These are phyloP conservation scores for Axinella damicornis DNA, from an alignment of 37 sponge, comb jelly and placozoan species.

Conservation along the genomic window DNA sequence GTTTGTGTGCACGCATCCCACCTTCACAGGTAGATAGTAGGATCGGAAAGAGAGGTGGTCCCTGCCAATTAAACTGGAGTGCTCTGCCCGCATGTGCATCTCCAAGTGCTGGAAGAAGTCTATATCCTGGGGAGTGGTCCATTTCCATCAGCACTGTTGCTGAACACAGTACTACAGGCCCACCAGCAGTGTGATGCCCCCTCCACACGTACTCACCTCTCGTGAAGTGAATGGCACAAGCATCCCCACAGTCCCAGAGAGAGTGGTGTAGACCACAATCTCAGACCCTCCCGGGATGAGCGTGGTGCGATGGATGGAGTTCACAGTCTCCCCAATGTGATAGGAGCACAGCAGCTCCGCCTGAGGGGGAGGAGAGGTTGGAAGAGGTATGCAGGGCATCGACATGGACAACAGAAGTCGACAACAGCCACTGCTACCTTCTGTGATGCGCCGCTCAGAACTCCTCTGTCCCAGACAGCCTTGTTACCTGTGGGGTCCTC, in stretches of 20 bases:
- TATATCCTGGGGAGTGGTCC: conserved; percentile 80
- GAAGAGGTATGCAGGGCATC: too few species aligned
- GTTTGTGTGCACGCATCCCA: too few species aligned
- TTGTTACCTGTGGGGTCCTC: conserved; percentile 97
- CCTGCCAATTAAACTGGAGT: conserved; percentile 85
- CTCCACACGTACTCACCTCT: conserved; percentile 87
- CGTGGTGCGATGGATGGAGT: conserved; percentile 90
- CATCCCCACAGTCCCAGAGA: conserved; percentile 94
- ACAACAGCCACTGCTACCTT: conserved; percentile 66
- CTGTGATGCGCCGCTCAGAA: conserved; percentile 96
- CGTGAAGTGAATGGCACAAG: conserved; percentile 95
- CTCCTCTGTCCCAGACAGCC: conserved; percentile 96
- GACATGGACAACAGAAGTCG: too few species aligned
- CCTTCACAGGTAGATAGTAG: conserved; percentile 92
- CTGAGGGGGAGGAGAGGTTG: conserved; percentile 32
- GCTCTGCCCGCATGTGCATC: conserved; percentile 96
- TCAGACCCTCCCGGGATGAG: conserved; percentile 99
- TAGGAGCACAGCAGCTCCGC: conserved; percentile 81
- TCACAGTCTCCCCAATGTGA: conserved; percentile 92
- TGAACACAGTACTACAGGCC: background rate
- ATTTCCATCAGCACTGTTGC: background rate
- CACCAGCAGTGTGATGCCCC: background rate
- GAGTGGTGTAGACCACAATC: conserved; percentile 91
- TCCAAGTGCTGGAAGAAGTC: conserved; percentile 99
- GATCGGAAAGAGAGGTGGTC: conserved; percentile 96